A percentile compares a stretch with the other conserved stretches of the same genome.
phyloP scores from a whole-genome alignment of 1,140 invertebrate genomes.

The Ganaspis sp. region DNA sequence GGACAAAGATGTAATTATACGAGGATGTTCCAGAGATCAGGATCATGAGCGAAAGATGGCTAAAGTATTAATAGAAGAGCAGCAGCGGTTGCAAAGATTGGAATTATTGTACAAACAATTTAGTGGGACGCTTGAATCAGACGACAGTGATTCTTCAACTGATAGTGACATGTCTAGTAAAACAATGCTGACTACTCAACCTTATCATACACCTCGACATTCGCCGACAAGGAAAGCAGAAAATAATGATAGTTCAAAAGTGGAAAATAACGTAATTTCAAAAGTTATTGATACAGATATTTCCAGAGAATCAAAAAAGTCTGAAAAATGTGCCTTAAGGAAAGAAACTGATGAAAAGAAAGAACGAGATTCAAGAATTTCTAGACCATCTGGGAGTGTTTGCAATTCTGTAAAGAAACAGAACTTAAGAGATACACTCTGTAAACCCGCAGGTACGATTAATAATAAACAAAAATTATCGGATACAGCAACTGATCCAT shows the following conservation, averaged over 20 bases:
- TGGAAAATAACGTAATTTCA: too few species aligned
- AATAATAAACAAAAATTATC: background rate
- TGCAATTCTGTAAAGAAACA: background rate
- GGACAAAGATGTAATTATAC: too few species aligned
- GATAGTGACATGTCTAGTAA: conserved; percentile 71
- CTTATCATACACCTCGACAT: conserved; percentile 66
- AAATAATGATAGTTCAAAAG: too few species aligned
- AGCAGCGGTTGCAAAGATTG: conserved; percentile 33
- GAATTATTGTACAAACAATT: conserved; percentile 27
- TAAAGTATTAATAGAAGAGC: conserved; percentile 40
- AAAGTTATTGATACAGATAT: background rate
- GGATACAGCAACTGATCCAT: background rate
- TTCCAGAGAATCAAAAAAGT: conserved; percentile 34
- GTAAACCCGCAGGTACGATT: background rate
- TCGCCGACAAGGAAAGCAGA: background rate
- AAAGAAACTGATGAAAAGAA: background rate
- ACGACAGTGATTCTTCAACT: conserved; percentile 67
- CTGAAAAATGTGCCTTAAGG: background rate
- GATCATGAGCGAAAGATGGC: conserved; percentile 33
- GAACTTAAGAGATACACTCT: background rate
- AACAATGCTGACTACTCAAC: conserved; percentile 66
- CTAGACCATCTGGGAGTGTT: background rate
- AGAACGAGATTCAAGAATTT: background rate
- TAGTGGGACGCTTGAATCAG: conserved; percentile 40
- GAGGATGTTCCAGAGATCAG: background rate